These are phyloP conservation scores for Archocentrus centrarchus DNA, from an alignment of 2,113 vertebrate genomes.

Conservation along the genomic window DNA sequence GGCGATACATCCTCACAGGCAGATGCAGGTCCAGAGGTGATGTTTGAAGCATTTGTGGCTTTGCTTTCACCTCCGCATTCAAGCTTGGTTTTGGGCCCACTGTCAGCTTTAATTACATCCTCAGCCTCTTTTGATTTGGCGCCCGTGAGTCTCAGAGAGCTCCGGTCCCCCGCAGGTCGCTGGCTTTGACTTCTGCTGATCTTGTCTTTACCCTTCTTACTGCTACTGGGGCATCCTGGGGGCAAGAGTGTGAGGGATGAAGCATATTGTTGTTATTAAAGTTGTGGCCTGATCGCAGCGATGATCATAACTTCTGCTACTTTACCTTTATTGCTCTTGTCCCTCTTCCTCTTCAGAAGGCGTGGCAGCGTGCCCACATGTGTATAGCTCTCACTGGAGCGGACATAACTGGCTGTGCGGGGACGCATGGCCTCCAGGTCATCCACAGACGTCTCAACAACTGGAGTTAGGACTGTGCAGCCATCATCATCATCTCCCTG, in stretches of 20 bases:
- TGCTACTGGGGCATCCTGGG: constrained; percentile 32
- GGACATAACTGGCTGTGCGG: constrained; percentile 84
- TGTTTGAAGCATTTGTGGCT: not conserved
- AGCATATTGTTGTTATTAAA: not conserved
- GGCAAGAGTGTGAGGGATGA: not conserved
- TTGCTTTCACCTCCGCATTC: not conserved
- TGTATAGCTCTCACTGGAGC: constrained; percentile 91
- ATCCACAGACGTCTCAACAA: constrained; percentile 78
- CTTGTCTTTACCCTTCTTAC: constrained; percentile 68
- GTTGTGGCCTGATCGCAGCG: not conserved
- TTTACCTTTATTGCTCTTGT: constrained; percentile 60
- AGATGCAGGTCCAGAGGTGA: not conserved
- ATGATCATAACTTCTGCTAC: not conserved
- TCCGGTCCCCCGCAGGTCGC: constrained; percentile 41
- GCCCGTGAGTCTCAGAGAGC: constrained; percentile 4
- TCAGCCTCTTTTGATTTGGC: not conserved
- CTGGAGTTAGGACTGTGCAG: constrained; percentile 20
- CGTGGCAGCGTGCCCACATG: constrained; percentile 95
- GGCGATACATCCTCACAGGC: constrained; percentile 28
- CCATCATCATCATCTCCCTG: not conserved
- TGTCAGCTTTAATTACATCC: not conserved
- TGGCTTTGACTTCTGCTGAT: constrained; percentile 69
- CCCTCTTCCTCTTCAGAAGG: constrained; percentile 62
- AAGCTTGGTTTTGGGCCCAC: not conserved
- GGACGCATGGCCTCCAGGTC: constrained; percentile 83